phyloP scores from a whole-genome alignment of 2,113 vertebrate species.

The Phrynocephalus versicolor region DNA sequence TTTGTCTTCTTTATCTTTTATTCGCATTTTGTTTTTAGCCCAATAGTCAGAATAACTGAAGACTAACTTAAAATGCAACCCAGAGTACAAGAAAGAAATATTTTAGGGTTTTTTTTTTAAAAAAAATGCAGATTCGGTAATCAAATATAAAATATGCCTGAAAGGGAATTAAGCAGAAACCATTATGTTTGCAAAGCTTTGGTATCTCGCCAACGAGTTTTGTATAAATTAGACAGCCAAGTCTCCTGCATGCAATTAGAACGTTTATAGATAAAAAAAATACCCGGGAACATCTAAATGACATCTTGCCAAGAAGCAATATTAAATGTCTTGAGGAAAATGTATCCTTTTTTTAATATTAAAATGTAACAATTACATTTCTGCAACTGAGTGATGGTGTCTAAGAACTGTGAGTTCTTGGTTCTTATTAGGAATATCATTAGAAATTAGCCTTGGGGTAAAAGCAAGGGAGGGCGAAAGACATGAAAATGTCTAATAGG shows the following conservation, averaged over 20 bases:
- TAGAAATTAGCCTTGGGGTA: conserved; percentile 45
- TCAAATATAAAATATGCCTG: neutral
- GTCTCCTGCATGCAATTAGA: conserved; percentile 34
- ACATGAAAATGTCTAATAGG: conserved; percentile 31
- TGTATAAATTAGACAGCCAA: conserved; percentile 50
- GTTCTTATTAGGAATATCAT: conserved; percentile 55
- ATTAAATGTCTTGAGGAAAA: conserved; percentile 45
- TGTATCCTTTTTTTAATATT: conserved; percentile 54
- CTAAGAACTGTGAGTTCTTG: conserved; percentile 51
- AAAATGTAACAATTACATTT: conserved; percentile 55
- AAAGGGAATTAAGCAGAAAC: neutral
- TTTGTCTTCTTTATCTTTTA: no score
- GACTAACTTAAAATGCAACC: neutral
- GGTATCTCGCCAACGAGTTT: conserved; percentile 26
- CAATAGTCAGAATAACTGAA: neutral
- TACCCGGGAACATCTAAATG: conserved; percentile 59
- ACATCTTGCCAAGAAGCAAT: conserved; percentile 50
- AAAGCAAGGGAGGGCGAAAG: conserved; percentile 23
- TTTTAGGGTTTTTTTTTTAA: neutral
- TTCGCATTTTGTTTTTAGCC: no score
- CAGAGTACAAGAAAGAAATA: neutral
- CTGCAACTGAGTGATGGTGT: conserved; percentile 52
- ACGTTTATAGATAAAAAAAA: conserved; percentile 56
- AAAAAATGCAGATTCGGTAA: neutral
- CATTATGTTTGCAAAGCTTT: conserved; percentile 22